phyloP scores from a whole-genome alignment of 2,113 vertebrate species.

The Hemicordylus capensis region DNA sequence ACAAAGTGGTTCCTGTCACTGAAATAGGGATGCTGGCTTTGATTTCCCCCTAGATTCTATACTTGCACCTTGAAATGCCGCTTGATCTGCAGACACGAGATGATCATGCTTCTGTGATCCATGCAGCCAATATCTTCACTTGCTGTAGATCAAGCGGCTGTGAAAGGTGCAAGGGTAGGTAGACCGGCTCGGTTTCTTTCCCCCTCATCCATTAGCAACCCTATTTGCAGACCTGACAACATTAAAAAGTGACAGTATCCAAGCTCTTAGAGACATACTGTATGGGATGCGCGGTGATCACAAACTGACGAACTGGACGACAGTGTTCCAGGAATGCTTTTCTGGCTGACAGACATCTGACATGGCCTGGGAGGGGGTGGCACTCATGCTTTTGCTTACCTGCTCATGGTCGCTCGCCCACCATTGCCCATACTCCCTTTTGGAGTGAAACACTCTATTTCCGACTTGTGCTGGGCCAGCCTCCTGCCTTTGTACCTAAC shows the following conservation, averaged over 20 bases:
- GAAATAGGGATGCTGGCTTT: slow-evolving; percentile 16
- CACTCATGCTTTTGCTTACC: slow-evolving; percentile 76
- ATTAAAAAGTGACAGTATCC: slow-evolving; percentile 52
- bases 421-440: slow-evolving; percentile 87
- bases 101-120: not conserved
- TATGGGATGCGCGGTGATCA: slow-evolving; percentile 57
- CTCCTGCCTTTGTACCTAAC: slow-evolving; percentile 86
- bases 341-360: slow-evolving; percentile 69
- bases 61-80: not conserved
- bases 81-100: not conserved
- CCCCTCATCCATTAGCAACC: not conserved
- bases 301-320: slow-evolving; percentile 59
- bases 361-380: slow-evolving; percentile 56
- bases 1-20: slow-evolving; percentile 62
- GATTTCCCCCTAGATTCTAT: slow-evolving; percentile 4
- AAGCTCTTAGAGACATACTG: slow-evolving; percentile 32
- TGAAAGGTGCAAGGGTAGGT: not conserved
- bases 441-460: slow-evolving; percentile 87
- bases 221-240: slow-evolving; percentile 20
- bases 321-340: slow-evolving; percentile 60
- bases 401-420: slow-evolving; percentile 85
- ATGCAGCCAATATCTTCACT: not conserved
- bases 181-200: not conserved
- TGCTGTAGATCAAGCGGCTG: not conserved
- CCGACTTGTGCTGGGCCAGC: slow-evolving; percentile 83